Base-by-base conservation (phyloP, 1,140 invertebrate species). In the Drosophila elegans region DNA sequence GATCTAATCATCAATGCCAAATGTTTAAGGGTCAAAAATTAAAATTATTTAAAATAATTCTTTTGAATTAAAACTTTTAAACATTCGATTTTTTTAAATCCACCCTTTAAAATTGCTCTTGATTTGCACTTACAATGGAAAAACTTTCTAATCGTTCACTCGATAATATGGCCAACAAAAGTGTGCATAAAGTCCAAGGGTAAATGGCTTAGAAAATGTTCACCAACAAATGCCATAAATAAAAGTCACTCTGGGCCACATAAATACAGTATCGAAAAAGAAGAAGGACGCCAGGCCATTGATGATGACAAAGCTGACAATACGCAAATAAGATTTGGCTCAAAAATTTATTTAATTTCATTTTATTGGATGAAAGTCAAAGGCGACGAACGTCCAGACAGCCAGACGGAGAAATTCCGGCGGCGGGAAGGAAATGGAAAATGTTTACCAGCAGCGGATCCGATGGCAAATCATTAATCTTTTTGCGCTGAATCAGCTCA, bases 311-410 rank as follows among this genome's bases (percentile, higher is more conserved):
- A 80, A 74, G 75, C 78, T 71, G 83, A 83, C 83, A 86, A 83
- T 83, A 88, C 81, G 77, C 84, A 88, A 88, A 89, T 89, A 89
- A 83, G 83, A 89, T 88, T 88, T 89, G 75, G 79, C 73, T 89
- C 72, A 83, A 88, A 88, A 88, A 88, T 83, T 83, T 88, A 89
- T 89, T 88, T 88, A 89, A 88, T 89, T 83, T 89, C 79, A 77
- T 76, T 88, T 86, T 79, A 88, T 82, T 82, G 74, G 82, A 69
- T 67, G 46, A 77, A 64, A 86, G 78, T 88, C 82, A 83, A 84
- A 78, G 78, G 78, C 78, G 53, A 36, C 48, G 52, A 66, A 57
- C 75, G 59, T 74, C 74, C 59, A 80, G 62, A 78, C 61, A 80
- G 68, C 12, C 62, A 55, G 66, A 66, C 39, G 21, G 46, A 52